These are phyloP conservation scores for Chiroxiphia lanceolata DNA, from an alignment of 2,797 vertebrate species.

Conservation along the genomic window DNA sequence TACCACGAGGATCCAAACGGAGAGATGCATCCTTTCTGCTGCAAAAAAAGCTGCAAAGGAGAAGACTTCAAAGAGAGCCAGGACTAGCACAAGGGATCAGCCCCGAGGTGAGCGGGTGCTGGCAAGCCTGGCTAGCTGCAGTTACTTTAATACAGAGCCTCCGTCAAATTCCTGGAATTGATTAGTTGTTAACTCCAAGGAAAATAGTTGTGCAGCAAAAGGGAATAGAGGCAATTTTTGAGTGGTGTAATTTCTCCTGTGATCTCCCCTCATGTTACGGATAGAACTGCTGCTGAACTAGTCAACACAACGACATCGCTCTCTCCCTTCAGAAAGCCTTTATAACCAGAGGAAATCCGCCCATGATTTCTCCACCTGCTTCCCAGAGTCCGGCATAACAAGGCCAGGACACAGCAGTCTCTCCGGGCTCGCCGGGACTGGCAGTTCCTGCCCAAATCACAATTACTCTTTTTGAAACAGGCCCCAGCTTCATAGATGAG, in stretches of 20 bases:
- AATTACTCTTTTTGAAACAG: neutral
- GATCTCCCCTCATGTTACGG: neutral
- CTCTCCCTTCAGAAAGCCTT: neutral
- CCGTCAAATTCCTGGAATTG: conserved; percentile 2
- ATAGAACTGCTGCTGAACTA: neutral
- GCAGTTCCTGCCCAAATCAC: neutral
- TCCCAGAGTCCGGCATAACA: neutral
- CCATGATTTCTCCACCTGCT: neutral
- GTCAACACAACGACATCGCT: neutral
- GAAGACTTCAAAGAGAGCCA: conserved; percentile 11
- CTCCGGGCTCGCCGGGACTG: neutral
- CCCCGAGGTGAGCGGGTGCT: neutral
- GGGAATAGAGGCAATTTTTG: neutral
- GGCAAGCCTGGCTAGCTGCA: neutral
- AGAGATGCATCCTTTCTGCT: neutral
- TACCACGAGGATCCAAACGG: neutral
- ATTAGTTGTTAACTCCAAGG: neutral
- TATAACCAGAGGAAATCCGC: neutral
- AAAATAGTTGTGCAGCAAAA: neutral
- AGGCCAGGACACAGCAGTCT: neutral
- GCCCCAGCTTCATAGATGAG: neutral
- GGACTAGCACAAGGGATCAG: neutral
- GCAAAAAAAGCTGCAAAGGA: conserved; percentile 44
- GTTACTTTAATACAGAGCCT: neutral
- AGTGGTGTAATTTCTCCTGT: neutral